A percentile compares a stretch with the other conserved stretches of the same genome.
Evolutionary conservation across 2,113 vertebrate genomes (phyloP).

Genomic region (Microtus pennsylvanicus): DNA sequence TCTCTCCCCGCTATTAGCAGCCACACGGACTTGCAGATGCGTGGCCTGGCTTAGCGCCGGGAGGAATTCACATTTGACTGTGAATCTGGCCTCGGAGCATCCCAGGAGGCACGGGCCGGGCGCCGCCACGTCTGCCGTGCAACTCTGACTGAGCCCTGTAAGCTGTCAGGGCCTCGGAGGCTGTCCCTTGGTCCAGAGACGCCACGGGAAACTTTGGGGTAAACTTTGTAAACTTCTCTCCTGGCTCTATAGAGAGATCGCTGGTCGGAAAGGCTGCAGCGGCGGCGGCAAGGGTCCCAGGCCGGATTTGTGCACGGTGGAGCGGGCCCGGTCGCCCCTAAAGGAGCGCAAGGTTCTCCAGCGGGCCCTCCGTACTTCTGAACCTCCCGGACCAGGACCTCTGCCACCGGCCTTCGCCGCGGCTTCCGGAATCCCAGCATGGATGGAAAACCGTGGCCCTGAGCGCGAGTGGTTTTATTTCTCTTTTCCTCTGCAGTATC

Average conservation of each 20-base stretch:
- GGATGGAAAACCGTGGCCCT: not conserved
- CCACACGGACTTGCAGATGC: not conserved
- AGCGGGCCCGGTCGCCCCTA: too few relatives aligned
- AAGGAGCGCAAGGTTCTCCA: not conserved
- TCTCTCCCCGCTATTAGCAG: constrained; percentile 68
- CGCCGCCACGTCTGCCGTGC: not conserved
- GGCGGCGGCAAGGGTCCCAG: not conserved
- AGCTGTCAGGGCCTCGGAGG: not conserved
- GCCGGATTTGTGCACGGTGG: not conserved
- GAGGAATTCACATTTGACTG: constrained; percentile 37
- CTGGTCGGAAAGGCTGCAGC: not conserved
- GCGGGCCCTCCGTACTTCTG: not conserved
- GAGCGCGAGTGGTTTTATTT: not conserved
- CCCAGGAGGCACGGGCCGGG: not conserved
- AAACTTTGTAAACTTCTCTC: constrained; percentile 71
- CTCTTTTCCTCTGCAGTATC: not conserved
- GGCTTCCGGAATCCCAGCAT: not conserved
- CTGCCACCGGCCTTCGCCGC: not conserved
- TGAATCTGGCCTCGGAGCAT: not conserved
- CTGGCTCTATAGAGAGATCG: not conserved
- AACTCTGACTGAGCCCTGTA: not conserved
- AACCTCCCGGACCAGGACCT: not conserved
- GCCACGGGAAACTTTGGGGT: constrained; percentile 44
- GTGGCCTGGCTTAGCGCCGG: not conserved
- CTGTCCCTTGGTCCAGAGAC: not conserved